Conservation (phyloP, 23 tunicate genomes). For the Botrylloides violaceus region DNA sequence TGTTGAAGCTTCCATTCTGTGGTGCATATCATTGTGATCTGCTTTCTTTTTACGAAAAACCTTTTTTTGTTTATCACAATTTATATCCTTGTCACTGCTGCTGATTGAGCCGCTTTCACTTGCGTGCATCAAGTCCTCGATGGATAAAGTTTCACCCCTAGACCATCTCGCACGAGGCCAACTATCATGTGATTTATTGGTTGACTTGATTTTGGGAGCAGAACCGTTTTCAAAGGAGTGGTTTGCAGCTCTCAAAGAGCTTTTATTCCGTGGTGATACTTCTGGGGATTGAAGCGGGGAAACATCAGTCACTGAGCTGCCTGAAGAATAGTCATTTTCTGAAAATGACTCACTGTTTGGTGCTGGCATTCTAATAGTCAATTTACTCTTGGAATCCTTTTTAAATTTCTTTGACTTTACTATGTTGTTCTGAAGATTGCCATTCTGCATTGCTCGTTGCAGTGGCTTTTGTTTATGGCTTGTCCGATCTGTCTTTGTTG, state of each 20-base stretch:
- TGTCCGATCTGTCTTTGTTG: too few species aligned
- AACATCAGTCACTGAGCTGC: slow-evolving; percentile 73
- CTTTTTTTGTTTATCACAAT: neutral
- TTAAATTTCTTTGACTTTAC: neutral
- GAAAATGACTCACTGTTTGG: neutral
- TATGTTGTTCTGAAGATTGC: neutral
- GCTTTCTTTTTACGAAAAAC: slow-evolving; percentile 13
- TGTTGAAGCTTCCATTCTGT: slow-evolving; percentile 21
- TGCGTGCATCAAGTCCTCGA: slow-evolving; percentile 6
- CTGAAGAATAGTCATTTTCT: slow-evolving; percentile 6
- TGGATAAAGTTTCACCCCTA: slow-evolving; percentile 19
- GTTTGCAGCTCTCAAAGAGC: neutral
- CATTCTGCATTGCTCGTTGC: neutral
- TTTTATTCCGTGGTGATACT: slow-evolving; percentile 21
- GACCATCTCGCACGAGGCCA: slow-evolving; percentile 8
- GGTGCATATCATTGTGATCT: slow-evolving; percentile 5
- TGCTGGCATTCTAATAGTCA: neutral
- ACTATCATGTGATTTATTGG: neutral
- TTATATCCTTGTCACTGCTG: slow-evolving; percentile 3
- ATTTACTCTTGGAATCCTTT: neutral
- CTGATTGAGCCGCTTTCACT: slow-evolving; percentile 14
- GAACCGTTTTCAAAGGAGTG: too few species aligned
- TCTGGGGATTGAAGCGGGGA: slow-evolving; percentile 64
- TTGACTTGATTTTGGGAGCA: neutral
- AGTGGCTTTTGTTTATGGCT: too few species aligned